Evolutionary conservation across 2,113 vertebrate genomes (phyloP), one percentile per base, ranked within the genome.

Genomic region (Charina bottae): DNA sequence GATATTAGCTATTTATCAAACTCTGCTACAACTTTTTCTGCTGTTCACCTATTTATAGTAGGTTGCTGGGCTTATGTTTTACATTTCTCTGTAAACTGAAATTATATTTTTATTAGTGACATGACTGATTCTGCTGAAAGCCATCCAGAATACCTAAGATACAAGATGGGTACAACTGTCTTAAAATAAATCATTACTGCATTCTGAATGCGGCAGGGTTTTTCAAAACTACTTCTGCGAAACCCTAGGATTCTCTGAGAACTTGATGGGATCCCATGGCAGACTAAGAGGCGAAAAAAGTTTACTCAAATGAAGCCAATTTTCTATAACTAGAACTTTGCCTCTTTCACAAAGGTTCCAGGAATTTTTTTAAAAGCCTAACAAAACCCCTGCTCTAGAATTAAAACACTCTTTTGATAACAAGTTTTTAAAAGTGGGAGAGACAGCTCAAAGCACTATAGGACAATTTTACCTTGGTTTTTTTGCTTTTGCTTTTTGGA

Each of bases 31-130:
- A 89, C 86, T 93, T 49, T 49, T 83, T 93, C 92, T 84, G 94
- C 95, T 97, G 96, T 94, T 97, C 95, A 95, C 94, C 33, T 95
- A 91, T 96, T 95, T 95, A 95, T 46, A 62, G 3, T n/a, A 92
- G 94, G 93, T 49, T 62, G 24, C 83, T 54, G 21, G 9, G 21
- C 46, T 85, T 26, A 4, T 85, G 49, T 26, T 85, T 85, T 46
- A 21, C 42, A 9, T 83, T 83, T 9, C 28, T 24, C 19, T 83
- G 21, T 24, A 23, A 49, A 83, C 6, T 83, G 83, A 21, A 83
- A 83, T 42, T 19, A 4, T 78, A 28, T n/a, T 68, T n/a, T n/a
- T 68, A n/a, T 28, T 68, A 28, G 62, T 68, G 26, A 68, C 26
- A 78, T 33, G 6, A 78, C 24, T 46, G 83, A 49, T 21, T 84